Conservation (phyloP, 2,797 vertebrate species). For the Lacerta bilineata region DNA sequence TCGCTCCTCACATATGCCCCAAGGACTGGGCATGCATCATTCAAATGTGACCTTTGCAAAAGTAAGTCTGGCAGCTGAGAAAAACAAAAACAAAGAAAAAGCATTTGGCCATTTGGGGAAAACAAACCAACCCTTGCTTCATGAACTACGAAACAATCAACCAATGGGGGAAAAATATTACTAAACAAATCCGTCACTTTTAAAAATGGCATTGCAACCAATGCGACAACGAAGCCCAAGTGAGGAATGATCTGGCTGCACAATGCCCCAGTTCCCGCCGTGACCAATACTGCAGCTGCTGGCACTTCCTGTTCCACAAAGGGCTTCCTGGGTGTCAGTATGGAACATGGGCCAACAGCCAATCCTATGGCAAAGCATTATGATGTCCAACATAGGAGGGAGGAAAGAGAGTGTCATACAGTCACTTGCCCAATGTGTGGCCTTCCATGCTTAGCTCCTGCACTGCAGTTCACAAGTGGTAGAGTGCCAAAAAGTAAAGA, state of each 20-base stretch:
- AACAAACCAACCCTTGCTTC: background rate
- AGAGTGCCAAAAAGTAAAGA: background rate
- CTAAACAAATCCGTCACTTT: background rate
- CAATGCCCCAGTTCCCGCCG: background rate
- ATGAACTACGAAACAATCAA: background rate
- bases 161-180: background rate
- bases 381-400: background rate
- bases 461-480: background rate
- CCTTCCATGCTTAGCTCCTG: background rate
- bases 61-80: background rate
- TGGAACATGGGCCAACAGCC: background rate
- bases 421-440: background rate
- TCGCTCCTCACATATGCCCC: background rate
- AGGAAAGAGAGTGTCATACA: background rate
- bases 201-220: background rate
- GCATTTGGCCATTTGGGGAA: too few relatives aligned
- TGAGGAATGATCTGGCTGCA: background rate
- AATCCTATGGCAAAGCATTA: too few relatives aligned
- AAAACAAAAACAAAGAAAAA: background rate
- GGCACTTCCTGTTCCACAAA: background rate
- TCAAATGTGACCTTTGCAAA: slow-evolving; percentile 9
- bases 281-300: background rate
- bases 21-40: slow-evolving; percentile 12
- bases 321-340: background rate
- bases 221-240: background rate